These are phyloP conservation scores for Therioaphis trifolii DNA, from an alignment of 2,888 invertebrate genomes.

Conservation along the genomic window DNA sequence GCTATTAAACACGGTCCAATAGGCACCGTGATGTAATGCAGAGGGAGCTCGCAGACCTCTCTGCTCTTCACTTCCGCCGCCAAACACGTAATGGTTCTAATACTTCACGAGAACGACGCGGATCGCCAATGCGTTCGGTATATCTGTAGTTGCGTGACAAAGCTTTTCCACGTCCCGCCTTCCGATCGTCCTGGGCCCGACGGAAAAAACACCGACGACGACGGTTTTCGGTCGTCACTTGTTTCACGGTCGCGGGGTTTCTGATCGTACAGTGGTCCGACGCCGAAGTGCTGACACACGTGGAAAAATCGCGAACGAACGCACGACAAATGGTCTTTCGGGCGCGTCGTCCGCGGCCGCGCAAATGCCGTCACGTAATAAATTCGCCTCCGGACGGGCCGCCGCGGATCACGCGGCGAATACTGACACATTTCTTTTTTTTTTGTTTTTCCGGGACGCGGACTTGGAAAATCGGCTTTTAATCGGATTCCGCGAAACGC, in stretches of 20 bases:
- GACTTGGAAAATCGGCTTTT: background rate
- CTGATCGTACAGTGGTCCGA: conserved; percentile 34
- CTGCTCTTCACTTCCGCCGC: no score
- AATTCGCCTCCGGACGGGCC: conserved; percentile 7
- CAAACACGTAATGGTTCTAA: no score
- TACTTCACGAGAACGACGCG: background rate
- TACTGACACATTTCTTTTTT: no score
- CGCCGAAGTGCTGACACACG: background rate
- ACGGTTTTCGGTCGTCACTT: no score
- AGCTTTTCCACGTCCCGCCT: no score
- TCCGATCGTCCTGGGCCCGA: background rate
- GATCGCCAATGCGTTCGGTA: background rate
- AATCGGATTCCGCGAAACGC: background rate
- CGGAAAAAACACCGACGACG: background rate
- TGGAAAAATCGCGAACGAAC: background rate
- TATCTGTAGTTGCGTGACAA: no score
- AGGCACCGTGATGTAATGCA: no score
- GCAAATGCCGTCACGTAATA: conserved; percentile 48
- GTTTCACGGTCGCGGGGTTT: conserved; percentile 25
- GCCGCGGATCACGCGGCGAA: background rate
- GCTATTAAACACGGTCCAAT: no score
- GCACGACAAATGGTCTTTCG: no score
- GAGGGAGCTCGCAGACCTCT: no score
- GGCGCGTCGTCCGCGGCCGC: no score
- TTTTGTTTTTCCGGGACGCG: no score